Base-by-base conservation (phyloP, 35 echinoderm and acorn worm species). In the Strongylocentrotus purpuratus region DNA sequence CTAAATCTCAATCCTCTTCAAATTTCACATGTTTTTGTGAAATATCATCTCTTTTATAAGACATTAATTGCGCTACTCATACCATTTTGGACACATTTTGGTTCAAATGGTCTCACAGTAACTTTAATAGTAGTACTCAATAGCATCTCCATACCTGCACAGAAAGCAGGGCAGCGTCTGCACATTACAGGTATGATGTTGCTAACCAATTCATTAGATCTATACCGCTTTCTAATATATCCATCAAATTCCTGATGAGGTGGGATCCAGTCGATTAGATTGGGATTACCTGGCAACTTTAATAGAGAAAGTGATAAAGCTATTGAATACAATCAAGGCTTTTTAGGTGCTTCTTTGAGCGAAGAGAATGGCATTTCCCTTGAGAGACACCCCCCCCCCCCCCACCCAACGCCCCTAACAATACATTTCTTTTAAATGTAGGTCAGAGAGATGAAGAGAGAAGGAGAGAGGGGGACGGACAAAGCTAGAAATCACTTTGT, bases 401-500 rank as follows among this genome's bases (percentile, higher is more conserved):
- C 0, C 4, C 35, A 1, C 3, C 35, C 35, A 41, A 41, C 35
- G 0, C 35, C 35, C 5, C 5, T 70, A 70, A 70, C 5, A 28
- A 78, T 78, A 15, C 65, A 22, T 78, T n/a, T 28, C 65, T 78
- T 22, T 78, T 78, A 8, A 7, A 5, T 78, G 65, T 78, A 4
- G 25, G 65, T n/a, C 15, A n/a, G 65, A 78, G 28, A 71, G 28
- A 78, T 3, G 25, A 5, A 78, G 20, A n/a, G 20, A 78, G 65
- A 78, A 7, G 22, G 65, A 78, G 20, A 55, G 50, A 55, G 50
- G 50, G 50, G 10, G 50, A 14, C 0, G 65, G 8, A 78, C 65
- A 78, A 78, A 4, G 65, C 65, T n/a, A 78, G 65, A 78, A 78
- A 78, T 78, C 65, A 78, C 65, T 78, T 78, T 78, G 65, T 78